Evolutionary conservation across 2,888 invertebrate genomes (phyloP), one percentile per base, ranked within the genome.

Genomic region (Pherbina coryleti): DNA sequence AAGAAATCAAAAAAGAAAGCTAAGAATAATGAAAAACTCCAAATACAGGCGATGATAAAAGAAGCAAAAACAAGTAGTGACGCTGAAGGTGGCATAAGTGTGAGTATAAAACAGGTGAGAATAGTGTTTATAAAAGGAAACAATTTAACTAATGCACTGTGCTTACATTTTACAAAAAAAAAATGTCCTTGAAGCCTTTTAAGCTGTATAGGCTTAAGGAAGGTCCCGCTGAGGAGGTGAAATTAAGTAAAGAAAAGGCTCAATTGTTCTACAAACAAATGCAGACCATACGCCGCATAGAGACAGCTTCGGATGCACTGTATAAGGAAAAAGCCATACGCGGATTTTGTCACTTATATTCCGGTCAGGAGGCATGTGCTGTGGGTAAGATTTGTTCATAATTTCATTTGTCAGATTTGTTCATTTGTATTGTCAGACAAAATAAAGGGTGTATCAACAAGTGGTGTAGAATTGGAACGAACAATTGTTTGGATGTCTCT

Each of bases 341-440:
- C 84, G 99, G 98, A 5, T 99, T 99, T 90, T 99, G 98, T 86
- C 99, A 99, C 90, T 93, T 99, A 80, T 99, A 98, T 90, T 96
- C 97, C 79, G 98, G 98, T 53, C 96, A 89, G 80, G 89, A 97
- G 91, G 95, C 95, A 83, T 89, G 87, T 81, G 87, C 88, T 66
- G 88, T 88, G 72, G 82, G 82, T 25, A 97, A 98, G 92, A n/a
- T n/a, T 92, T 97, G 92, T 94, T 94, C 83, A 92, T 92, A 0
- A 93, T 98, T 3, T 5, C 5, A 31, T 31, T n/a, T n/a, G 31
- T 31, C 31, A 31, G 31, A 31, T 5, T 31, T n/a, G n/a, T n/a
- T n/a, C n/a, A n/a, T n/a, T n/a, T n/a, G n/a, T n/a, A n/a, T n/a
- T n/a, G n/a, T n/a, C n/a, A n/a, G n/a, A n/a, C n/a, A n/a, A n/a